Base-by-base conservation (phyloP, 2,113 vertebrate genomes). In the Eonycteris spelaea region DNA sequence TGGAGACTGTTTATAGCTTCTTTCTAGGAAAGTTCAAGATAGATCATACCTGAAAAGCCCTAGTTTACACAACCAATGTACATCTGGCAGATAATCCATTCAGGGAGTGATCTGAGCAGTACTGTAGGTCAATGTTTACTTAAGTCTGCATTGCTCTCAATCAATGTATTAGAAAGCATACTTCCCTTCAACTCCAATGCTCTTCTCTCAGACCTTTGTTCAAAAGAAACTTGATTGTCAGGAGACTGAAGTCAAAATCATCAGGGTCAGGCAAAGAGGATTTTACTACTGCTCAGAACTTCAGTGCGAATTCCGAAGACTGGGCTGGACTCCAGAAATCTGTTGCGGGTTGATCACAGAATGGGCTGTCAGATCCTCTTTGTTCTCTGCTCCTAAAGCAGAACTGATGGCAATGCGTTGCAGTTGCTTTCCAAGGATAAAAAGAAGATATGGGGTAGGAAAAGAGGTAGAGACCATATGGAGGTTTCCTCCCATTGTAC, bases 31-130 rank as follows among this genome's bases (percentile, higher is more conserved):
- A 90, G 40, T 84, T 68, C 24, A 94, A 68, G 55, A 11, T 51
- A 55, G 57, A n/a, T 30, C 24, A 63, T 75, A 48, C 45, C 91
- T 79, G 8, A n/a, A 87, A 90, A 83, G 30, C n/a, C 18, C n/a
- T 70, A 16, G 65, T 92, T 95, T 95, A 92, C 14, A 85, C 28
- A 91, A 68, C 22, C 43, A 48, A 7, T 28, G 19, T 67, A 19
- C 10, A 18, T 85, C 33, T 96, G 96, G 71, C 95, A 96, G 59
- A 73, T 90, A 95, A 95, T 96, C 65, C 48, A 96, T 94, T 77
- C 88, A 55, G 38, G 53, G 28, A 61, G 75, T 63, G 70, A 85
- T 30, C 71, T 48, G 70, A 92, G 77, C 33, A 73, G 88, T 14
- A 16, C 14, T 68, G 30, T 61, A 87, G 48, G 73, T 92, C 95